Conservation (phyloP, 2,113 vertebrate genomes). For the Excalfactoria chinensis region DNA sequence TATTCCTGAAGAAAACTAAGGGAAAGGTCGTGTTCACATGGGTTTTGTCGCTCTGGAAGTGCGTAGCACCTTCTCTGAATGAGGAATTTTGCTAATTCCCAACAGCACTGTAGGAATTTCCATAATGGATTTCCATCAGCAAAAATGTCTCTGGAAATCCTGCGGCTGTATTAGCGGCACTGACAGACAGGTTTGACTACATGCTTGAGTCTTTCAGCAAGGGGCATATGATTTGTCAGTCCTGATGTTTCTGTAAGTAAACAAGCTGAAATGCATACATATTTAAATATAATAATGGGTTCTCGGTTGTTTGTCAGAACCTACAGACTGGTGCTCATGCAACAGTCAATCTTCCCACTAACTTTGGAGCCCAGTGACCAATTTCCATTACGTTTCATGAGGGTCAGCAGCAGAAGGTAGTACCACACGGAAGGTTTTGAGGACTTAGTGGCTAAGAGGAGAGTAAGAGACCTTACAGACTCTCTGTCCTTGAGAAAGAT, state of each 20-base stretch:
- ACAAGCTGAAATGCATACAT: not conserved
- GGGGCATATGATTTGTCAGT: not conserved
- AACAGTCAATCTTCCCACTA: not conserved
- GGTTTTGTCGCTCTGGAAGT: not conserved
- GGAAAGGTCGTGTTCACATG: conserved; percentile 38
- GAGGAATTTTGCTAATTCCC: not conserved
- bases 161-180: not conserved
- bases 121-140: not conserved
- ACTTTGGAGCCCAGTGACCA: not conserved
- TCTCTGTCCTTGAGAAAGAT: not conserved
- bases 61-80: not conserved
- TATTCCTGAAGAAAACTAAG: conserved; percentile 16
- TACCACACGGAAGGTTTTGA: not conserved
- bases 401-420: not conserved
- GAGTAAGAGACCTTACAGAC: not conserved
- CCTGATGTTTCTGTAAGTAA: not conserved
- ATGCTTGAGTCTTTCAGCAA: not conserved
- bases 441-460: not conserved
- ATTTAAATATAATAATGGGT: not conserved
- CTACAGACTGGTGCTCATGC: fast-evolving
- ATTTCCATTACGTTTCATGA: not conserved
- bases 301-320: not conserved
- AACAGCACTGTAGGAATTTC: not conserved
- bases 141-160: not conserved
- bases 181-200: not conserved